Percentiles rank a stretch among this genome's conserved stretches.
These are phyloP conservation scores for Otis tarda DNA, from an alignment of 2,113 vertebrate species.

Conservation along the genomic window DNA sequence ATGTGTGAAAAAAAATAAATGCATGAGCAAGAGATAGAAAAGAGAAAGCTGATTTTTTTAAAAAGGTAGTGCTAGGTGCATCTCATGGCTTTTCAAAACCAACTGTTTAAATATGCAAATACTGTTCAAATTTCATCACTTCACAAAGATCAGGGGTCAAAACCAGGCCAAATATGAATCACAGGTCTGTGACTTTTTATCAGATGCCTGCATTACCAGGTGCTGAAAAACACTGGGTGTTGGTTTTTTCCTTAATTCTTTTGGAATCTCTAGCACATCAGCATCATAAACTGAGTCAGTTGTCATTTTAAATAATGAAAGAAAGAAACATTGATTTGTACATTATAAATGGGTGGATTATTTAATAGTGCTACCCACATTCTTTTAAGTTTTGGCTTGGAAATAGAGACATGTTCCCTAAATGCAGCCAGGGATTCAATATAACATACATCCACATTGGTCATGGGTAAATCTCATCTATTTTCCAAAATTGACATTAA, in stretches of 20 bases:
- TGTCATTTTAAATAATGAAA: background rate
- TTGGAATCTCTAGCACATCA: background rate
- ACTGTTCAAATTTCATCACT: conserved; percentile 54
- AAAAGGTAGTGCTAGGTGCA: background rate
- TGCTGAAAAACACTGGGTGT: background rate
- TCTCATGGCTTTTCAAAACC: conserved; percentile 46
- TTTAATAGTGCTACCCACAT: background rate
- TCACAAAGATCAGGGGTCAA: conserved; percentile 47
- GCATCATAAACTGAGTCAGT: background rate
- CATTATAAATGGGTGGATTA: background rate
- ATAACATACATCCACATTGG: fast-evolving
- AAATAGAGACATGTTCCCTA: background rate
- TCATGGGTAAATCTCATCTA: background rate
- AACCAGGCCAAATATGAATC: conserved; percentile 55
- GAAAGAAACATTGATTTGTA: background rate
- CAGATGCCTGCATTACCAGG: background rate
- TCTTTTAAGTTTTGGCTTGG: background rate
- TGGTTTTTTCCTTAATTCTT: background rate
- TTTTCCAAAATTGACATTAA: background rate
- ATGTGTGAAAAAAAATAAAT: background rate
- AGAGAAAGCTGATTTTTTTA: background rate
- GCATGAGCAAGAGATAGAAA: background rate
- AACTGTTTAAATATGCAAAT: conserved; percentile 59
- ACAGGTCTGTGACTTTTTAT: conserved; percentile 4
- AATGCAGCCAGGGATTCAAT: background rate